A percentile compares a stretch with the other conserved stretches of the same genome.
Evolutionary conservation across 2,113 vertebrate species (phyloP).

Genomic region (Chaenogobius annularis): DNA sequence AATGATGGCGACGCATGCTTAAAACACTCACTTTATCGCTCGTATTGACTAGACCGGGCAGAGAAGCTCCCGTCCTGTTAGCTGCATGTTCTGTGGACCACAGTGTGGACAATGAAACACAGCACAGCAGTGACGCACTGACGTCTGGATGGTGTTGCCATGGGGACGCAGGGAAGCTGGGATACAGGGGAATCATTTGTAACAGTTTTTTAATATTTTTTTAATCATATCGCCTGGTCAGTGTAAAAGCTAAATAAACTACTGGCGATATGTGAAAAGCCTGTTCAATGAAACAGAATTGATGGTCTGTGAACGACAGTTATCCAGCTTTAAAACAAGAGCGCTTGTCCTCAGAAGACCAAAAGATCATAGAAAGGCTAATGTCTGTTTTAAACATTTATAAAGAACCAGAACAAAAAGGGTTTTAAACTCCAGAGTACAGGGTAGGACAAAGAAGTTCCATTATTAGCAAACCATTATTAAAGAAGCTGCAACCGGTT

Average conservation of each 20-base stretch:
- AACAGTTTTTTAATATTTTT: too few species aligned
- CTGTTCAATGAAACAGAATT: too few species aligned
- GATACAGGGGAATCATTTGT: not conserved
- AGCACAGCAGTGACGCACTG: slow-evolving; percentile 55
- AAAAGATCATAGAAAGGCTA: not conserved
- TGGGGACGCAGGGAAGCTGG: slow-evolving; percentile 35
- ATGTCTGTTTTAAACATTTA: not conserved
- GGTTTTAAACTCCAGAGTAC: not conserved
- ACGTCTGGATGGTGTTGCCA: slow-evolving; percentile 54
- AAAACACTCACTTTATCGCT: slow-evolving; percentile 73
- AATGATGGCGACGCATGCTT: not conserved
- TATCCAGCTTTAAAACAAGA: too few species aligned
- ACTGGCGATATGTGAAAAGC: too few species aligned
- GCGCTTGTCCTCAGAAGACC: not conserved
- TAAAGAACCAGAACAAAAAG: not conserved
- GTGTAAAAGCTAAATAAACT: not conserved
- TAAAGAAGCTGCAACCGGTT: not conserved
- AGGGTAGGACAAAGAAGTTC: not conserved
- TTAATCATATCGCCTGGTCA: not conserved
- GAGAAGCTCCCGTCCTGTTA: slow-evolving; percentile 38
- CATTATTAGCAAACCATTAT: too few species aligned
- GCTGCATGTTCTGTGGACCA: slow-evolving; percentile 40
- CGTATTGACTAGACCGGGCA: slow-evolving; percentile 50
- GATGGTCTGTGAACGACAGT: too few species aligned
- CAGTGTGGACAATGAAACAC: slow-evolving; percentile 47